phyloP scores from a whole-genome alignment of 2,888 invertebrate genomes.

The Cheilosia pagana region DNA sequence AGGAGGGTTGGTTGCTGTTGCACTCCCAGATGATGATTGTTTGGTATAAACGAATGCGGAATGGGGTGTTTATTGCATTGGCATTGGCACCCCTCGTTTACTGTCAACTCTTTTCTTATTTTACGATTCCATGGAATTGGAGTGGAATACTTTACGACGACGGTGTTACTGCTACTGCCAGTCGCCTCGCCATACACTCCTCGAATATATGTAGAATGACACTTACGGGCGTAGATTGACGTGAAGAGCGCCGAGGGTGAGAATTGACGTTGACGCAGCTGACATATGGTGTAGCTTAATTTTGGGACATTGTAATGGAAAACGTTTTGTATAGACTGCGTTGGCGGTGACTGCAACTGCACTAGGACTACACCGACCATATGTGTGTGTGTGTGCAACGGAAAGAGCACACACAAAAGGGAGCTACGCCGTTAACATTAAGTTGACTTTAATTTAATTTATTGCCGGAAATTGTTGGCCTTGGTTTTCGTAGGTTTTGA shows the following conservation, averaged over 20 bases:
- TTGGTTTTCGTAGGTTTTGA: constrained; percentile 18
- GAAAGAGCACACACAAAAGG: constrained; percentile 7
- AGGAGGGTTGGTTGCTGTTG: constrained; percentile 15
- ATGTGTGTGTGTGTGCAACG: constrained; percentile 5
- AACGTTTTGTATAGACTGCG: constrained; percentile 60
- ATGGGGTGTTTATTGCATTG: constrained; percentile 71
- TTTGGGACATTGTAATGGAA: constrained; percentile 67
- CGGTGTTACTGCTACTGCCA: neutral
- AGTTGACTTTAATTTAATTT: constrained; percentile 70
- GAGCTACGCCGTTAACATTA: constrained; percentile 31
- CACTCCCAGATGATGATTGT: constrained; percentile 52
- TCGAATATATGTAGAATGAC: constrained; percentile 64
- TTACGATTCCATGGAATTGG: constrained; percentile 35
- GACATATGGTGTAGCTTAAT: constrained; percentile 74
- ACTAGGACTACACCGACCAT: constrained; percentile 1
- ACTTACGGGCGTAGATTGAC: constrained; percentile 72
- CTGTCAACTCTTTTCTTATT: constrained; percentile 59
- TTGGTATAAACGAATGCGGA: constrained; percentile 58
- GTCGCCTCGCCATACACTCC: neutral
- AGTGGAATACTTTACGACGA: constrained; percentile 50
- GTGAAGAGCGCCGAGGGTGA: constrained; percentile 70
- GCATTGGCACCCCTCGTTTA: constrained; percentile 31
- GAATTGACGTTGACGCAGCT: constrained; percentile 71
- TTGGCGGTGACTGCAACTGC: constrained; percentile 17
- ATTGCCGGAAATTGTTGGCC: constrained; percentile 62